Evolutionary conservation across 2,888 invertebrate genomes (phyloP), one percentile per base, ranked within the genome.

Genomic region (Tyria jacobaeae): DNA sequence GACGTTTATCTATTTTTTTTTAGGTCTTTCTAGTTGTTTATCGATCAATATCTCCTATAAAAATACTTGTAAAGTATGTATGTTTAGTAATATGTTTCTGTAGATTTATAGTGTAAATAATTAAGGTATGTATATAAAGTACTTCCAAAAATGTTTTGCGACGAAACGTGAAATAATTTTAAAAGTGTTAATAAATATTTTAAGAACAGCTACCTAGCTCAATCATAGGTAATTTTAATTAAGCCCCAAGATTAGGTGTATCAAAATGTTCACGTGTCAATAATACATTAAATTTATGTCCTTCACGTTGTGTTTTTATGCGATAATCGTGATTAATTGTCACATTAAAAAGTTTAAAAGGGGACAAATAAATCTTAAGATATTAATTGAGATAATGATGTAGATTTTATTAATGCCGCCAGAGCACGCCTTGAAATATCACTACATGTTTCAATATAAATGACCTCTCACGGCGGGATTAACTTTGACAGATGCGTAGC

Each of bases 371-470:
- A 85, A 86, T 86, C 80, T 76, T 62, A 56, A 78, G 83, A 87
- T 87, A 82, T 84, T 86, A 83, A 86, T 86, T 84, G 79, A 85
- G 86, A 88, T 87, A 88, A 87, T 82, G 78, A 84, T 83, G 83
- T 86, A 73, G 79, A 79, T 82, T 84, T 84, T 84, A 84, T 83
- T 71, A 79, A 82, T 80, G 74, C 71, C 62, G 60, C 62, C 62
- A 66, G 62, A 71, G 63, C 70, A 74, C 71, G 73, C 76, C 78
- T 78, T 74, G 75, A 75, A 71, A 76, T 79, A 79, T 78, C 73
- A 67, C 66, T 64, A 66, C 67, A 71, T 63, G 68, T 73, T 75
- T 69, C 73, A 65, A 61, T 77, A 81, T 76, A 79, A 81, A 82
- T 79, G 74, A 75, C 77, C 79, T 83, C 81, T 79, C 81, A 73